Evolutionary conservation across 2,113 vertebrate species (phyloP).

Genomic region (Pelecanoides urinatrix): DNA sequence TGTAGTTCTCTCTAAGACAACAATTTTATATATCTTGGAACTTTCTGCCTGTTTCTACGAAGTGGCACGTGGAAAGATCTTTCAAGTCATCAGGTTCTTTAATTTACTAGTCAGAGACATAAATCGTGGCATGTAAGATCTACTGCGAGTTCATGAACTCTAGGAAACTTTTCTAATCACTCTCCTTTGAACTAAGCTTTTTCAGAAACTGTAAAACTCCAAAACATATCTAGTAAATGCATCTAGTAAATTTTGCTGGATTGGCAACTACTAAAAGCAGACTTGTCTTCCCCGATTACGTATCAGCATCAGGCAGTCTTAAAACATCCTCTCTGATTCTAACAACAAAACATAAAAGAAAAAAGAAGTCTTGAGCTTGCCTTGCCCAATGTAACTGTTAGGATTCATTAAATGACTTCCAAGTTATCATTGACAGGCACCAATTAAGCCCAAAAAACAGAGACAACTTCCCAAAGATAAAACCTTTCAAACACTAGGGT

Average conservation of each 20-base stretch:
- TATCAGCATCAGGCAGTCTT: neutral
- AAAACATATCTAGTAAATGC: slow-evolving; percentile 15
- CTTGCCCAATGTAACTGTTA: neutral
- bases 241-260: slow-evolving; percentile 33
- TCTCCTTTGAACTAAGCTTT: slow-evolving; percentile 40
- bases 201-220: slow-evolving; percentile 26
- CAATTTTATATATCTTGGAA: neutral
- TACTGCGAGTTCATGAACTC: slow-evolving; percentile 43
- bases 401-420: neutral
- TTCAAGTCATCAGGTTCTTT: neutral
- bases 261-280: slow-evolving; percentile 31
- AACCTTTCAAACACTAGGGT: neutral
- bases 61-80: neutral
- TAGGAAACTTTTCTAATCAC: slow-evolving; percentile 18
- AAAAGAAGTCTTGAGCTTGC: neutral
- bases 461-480: neutral
- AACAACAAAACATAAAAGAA: neutral
- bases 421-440: neutral
- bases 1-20: slow-evolving; percentile 1
- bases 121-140: slow-evolving; percentile 14
- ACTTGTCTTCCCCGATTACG: slow-evolving; percentile 7
- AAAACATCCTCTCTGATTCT: neutral
- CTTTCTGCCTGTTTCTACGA: slow-evolving; percentile 17
- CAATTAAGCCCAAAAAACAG: neutral
- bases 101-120: slow-evolving; percentile 25